A percentile compares a stretch with the other conserved stretches of the same genome.
These are phyloP conservation scores for Zeus faber DNA, from an alignment of 2,113 vertebrate genomes.

Conservation along the genomic window DNA sequence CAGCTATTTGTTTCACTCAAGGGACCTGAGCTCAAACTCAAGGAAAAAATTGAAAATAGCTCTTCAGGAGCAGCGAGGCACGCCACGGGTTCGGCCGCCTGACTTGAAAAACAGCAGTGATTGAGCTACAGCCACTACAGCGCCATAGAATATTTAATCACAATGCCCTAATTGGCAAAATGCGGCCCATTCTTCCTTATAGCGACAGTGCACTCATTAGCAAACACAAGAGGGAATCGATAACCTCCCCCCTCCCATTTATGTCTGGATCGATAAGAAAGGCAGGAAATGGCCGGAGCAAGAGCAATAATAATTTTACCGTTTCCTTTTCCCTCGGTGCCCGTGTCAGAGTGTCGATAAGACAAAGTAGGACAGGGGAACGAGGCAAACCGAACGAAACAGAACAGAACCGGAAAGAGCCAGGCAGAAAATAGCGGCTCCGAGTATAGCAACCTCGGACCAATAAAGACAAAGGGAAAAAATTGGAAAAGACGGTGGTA, in stretches of 20 bases:
- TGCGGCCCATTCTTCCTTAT: slow-evolving; percentile 33
- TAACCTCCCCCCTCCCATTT: slow-evolving; percentile 27
- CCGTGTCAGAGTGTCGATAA: neutral
- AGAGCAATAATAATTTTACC: slow-evolving; percentile 14
- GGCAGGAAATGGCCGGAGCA: slow-evolving; percentile 17
- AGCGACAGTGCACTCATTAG: slow-evolving; percentile 47
- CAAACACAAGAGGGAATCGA: slow-evolving; percentile 28
- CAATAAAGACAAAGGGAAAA: neutral
- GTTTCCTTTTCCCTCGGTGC: slow-evolving; percentile 5
- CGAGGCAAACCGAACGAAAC: neutral
- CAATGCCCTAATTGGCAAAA: too few species aligned
- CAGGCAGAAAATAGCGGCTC: too few species aligned
- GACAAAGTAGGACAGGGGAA: neutral
- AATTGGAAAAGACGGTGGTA: too few species aligned
- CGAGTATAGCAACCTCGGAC: neutral
- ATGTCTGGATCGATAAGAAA: slow-evolving; percentile 33
- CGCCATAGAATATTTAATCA: too few species aligned
- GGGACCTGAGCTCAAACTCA: too few species aligned
- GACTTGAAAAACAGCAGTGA: too few species aligned
- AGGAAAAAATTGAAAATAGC: too few species aligned
- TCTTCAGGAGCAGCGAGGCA: too few species aligned
- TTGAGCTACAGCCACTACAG: too few species aligned
- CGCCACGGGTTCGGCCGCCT: too few species aligned
- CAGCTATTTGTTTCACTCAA: too few species aligned
- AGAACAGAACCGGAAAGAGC: neutral